Evolutionary conservation across 2,797 vertebrate species (phyloP).

Genomic region (Aeoliscus strigatus): DNA sequence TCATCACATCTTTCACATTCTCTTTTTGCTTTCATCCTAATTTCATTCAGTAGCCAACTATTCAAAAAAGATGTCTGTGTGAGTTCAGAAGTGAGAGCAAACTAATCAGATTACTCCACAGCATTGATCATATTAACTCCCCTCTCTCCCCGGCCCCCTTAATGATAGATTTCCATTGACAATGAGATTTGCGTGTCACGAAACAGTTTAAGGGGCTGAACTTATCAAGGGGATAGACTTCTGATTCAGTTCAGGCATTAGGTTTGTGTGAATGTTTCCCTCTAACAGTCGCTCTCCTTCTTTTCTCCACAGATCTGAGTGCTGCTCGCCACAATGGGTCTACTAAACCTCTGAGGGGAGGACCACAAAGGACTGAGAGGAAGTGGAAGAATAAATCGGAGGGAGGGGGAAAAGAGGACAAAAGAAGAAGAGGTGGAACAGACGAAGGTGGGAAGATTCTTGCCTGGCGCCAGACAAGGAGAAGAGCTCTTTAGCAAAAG

Average conservation of each 20-base stretch:
- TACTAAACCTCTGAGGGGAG: slow-evolving; percentile 55
- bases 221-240: slow-evolving; percentile 19
- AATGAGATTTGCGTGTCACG: slow-evolving; percentile 17
- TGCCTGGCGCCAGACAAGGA: slow-evolving; percentile 6
- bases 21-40: too few relatives aligned
- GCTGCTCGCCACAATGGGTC: slow-evolving; percentile 60
- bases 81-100: neutral
- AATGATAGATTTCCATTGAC: slow-evolving; percentile 16
- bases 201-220: slow-evolving; percentile 15
- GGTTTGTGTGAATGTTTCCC: slow-evolving; percentile 1
- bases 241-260: slow-evolving; percentile 17
- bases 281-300: slow-evolving; percentile 21
- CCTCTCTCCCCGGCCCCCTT: fast-evolving
- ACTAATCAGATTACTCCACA: slow-evolving; percentile 60
- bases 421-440: slow-evolving; percentile 25
- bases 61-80: neutral
- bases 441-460: too few relatives aligned
- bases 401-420: slow-evolving; percentile 15
- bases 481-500: too few relatives aligned
- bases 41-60: neutral
- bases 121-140: slow-evolving; percentile 17
- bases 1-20: too few relatives aligned
- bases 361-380: slow-evolving; percentile 37
- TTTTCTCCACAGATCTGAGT: slow-evolving; percentile 57
- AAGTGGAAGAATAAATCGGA: slow-evolving; percentile 23